Percentiles rank a stretch among this genome's conserved stretches.
Conservation (phyloP, 2,113 vertebrate species). For the Paramisgurnus dabryanus region DNA sequence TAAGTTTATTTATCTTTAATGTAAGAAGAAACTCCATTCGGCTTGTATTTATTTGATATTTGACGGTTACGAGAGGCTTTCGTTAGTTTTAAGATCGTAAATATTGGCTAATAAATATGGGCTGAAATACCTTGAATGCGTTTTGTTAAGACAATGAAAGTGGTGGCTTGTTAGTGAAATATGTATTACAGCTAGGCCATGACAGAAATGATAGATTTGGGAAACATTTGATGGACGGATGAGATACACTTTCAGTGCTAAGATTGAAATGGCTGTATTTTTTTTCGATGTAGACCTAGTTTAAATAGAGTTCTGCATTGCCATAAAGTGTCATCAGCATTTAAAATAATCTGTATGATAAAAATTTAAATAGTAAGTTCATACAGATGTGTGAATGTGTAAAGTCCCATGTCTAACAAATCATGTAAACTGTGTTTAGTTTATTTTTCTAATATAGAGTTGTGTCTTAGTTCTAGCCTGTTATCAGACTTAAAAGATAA, state of each 20-base stretch:
- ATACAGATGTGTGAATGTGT: background rate
- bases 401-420: background rate
- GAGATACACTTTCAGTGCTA: background rate
- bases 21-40: background rate
- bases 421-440: background rate
- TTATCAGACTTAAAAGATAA: background rate
- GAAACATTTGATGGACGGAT: conserved; percentile 1
- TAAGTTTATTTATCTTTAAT: background rate
- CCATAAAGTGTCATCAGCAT: background rate
- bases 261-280: background rate
- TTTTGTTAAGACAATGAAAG: background rate
- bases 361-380: background rate
- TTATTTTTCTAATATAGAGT: background rate
- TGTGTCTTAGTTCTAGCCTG: background rate
- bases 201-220: background rate
- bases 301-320: background rate
- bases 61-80: background rate
- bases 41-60: background rate
- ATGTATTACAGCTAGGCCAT: background rate
- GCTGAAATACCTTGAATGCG: background rate
- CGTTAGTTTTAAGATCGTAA: conserved; percentile 1
- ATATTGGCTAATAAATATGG: background rate
- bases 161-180: background rate
- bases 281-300: background rate
- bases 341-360: background rate